Conservation (phyloP, 1,140 invertebrate genomes). For the Neodiprion fabricii region DNA sequence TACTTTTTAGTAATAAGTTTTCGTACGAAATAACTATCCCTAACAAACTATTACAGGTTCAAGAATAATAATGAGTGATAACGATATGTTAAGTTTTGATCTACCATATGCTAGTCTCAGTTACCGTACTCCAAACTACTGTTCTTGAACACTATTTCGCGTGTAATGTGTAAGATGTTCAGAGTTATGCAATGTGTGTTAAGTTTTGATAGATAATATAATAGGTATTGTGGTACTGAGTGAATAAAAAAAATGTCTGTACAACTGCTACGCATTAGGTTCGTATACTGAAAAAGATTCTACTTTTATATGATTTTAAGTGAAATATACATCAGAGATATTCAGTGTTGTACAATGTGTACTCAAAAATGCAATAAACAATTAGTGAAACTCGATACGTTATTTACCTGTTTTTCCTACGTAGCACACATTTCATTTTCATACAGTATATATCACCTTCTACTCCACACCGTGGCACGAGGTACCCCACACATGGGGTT, state of each 20-base stretch:
- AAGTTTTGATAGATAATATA: background rate
- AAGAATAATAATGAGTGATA: background rate
- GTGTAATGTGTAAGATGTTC: background rate
- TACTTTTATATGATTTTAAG: too few relatives aligned
- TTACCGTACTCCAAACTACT: background rate
- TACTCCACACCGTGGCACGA: background rate
- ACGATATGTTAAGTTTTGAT: background rate
- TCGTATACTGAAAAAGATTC: background rate
- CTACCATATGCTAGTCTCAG: background rate
- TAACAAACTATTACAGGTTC: too few relatives aligned
- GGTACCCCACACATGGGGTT: background rate
- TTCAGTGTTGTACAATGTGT: too few relatives aligned
- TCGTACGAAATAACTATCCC: too few relatives aligned
- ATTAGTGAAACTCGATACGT: background rate
- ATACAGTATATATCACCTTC: background rate
- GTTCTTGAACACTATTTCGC: background rate
- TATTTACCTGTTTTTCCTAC: background rate
- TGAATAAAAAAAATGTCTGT: background rate
- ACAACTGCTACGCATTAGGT: background rate
- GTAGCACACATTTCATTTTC: too few relatives aligned
- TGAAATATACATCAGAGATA: too few relatives aligned
- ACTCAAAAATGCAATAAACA: background rate
- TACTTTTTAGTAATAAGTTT: too few relatives aligned
- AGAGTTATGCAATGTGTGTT: background rate
- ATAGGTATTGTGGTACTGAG: background rate